Base-by-base conservation (phyloP, 2,797 vertebrate species). In the Pseudomugil gertrudae region DNA sequence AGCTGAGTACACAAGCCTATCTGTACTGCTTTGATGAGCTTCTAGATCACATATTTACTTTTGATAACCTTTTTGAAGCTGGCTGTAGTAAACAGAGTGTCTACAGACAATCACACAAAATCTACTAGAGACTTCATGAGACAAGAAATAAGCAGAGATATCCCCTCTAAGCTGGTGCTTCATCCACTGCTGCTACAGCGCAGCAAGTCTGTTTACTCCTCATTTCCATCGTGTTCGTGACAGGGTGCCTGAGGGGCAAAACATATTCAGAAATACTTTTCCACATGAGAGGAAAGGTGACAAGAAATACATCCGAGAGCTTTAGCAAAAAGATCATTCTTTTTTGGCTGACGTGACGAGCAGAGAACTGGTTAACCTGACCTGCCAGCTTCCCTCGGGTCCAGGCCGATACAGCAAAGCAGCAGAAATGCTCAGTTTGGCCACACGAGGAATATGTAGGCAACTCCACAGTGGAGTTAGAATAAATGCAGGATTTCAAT, bases 1-100 rank as follows among this genome's bases (percentile, higher is more conserved):
- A 88, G 78, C 80, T 89, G 89, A 87, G 89, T 76, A 90, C 87
- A 94, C 69, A 83, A 75, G 81, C 90, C 84, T 91, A 92, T 93
- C 92, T 90, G 89, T 88, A 89, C 82, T 80, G 74, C 85, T 68
- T 78, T 84, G 86, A 93, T 90, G 88, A 88, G 76, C 82, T 76
- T 91, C 87, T 87, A 81, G 83, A 83, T 86, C 77, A 86, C 68
- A 88, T 92, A 83, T 72, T 84, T 91, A 79, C 83, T 86, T 79
- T 72, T 84, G 93, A 95, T 93, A 95, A 92, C 89, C 75, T 79
- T 81, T 69, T 69, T 58, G 66, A 57, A 69, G 68, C 75, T 21
- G 43, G 66, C 85, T 73, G 76, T 78, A 67, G 74, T 72, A 65
- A 57, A 55, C 67, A 61, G 73, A 86, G 74, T 58, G 61, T 87